Evolutionary conservation across 2,113 vertebrate species (phyloP).

Genomic region (Oncorhynchus masou): DNA sequence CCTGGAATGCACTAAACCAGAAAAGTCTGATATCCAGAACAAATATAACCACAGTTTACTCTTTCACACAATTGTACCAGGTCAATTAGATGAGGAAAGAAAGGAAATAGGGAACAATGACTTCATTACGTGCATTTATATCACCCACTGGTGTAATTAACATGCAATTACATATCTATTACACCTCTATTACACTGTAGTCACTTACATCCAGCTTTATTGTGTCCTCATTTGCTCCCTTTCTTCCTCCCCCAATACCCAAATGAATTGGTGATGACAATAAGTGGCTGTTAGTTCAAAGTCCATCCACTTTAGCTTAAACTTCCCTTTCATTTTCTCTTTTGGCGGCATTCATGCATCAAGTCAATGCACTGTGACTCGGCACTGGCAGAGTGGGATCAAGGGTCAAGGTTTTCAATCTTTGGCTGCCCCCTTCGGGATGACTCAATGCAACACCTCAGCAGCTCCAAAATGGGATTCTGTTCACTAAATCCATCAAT

Average conservation of each 20-base stretch:
- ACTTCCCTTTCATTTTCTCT: slow-evolving; percentile 30
- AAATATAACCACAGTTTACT: no score
- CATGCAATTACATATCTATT: no score
- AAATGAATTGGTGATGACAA: slow-evolving; percentile 32
- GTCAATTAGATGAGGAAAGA: no score
- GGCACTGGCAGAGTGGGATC: slow-evolving; percentile 35
- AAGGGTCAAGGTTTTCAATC: slow-evolving; percentile 59
- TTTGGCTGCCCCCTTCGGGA: slow-evolving; percentile 38
- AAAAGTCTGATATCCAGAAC: no score
- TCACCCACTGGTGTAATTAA: no score
- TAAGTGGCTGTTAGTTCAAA: slow-evolving; percentile 41
- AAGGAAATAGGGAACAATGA: no score
- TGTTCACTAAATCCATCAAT: slow-evolving; percentile 43
- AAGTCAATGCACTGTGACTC: slow-evolving; percentile 43
- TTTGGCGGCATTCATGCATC: slow-evolving; percentile 33
- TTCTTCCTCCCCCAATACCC: no score
- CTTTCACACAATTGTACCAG: no score
- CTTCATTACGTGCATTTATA: no score
- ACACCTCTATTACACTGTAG: no score
- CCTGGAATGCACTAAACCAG: not conserved
- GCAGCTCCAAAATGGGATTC: slow-evolving; percentile 58
- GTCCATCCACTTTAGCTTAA: slow-evolving; percentile 45
- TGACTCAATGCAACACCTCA: slow-evolving; percentile 49
- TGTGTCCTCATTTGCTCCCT: no score
- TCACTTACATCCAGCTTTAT: no score